phyloP scores from a whole-genome alignment of 2,113 vertebrate species.

The Takifugu flavidus region DNA sequence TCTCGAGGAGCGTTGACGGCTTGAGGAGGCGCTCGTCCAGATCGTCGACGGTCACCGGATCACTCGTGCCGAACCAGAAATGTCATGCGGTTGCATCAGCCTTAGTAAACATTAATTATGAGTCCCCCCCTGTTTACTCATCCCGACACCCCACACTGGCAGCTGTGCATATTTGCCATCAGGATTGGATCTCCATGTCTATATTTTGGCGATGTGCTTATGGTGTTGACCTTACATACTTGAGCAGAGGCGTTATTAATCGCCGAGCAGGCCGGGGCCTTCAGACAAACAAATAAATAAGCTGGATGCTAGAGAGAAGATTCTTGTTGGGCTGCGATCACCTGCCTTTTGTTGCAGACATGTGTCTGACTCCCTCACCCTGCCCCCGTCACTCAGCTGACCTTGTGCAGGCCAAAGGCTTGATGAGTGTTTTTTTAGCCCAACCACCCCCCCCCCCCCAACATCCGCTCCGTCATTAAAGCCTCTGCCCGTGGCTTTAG shows the following conservation, averaged over 20 bases:
- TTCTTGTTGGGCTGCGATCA: slow-evolving; percentile 46
- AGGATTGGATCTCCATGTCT: slow-evolving; percentile 74
- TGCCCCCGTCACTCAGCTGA: slow-evolving; percentile 60
- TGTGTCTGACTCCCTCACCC: slow-evolving; percentile 53
- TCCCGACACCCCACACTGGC: slow-evolving; percentile 71
- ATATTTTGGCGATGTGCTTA: slow-evolving; percentile 67
- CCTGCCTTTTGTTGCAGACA: slow-evolving; percentile 70
- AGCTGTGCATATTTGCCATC: slow-evolving; percentile 81
- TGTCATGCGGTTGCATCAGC: slow-evolving; percentile 77
- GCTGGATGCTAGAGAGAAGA: not conserved
- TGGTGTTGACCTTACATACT: slow-evolving; percentile 40
- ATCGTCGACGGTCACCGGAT: slow-evolving; percentile 61
- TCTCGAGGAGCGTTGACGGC: not conserved
- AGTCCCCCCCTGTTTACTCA: slow-evolving; percentile 75
- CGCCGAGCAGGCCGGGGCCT: slow-evolving; percentile 28
- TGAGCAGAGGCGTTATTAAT: slow-evolving; percentile 48
- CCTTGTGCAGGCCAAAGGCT: slow-evolving; percentile 73
- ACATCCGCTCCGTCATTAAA: slow-evolving; percentile 77
- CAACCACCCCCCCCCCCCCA: slow-evolving; percentile 59
- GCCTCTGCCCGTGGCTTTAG: slow-evolving; percentile 74
- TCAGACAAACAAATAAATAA: slow-evolving; percentile 8
- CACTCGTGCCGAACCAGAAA: slow-evolving; percentile 65
- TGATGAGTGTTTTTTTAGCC: slow-evolving; percentile 73
- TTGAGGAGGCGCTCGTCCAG: slow-evolving; percentile 53
- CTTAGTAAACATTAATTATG: slow-evolving; percentile 80